Base-by-base conservation (phyloP, 2,888 invertebrate species). In the Morpho achilles region DNA sequence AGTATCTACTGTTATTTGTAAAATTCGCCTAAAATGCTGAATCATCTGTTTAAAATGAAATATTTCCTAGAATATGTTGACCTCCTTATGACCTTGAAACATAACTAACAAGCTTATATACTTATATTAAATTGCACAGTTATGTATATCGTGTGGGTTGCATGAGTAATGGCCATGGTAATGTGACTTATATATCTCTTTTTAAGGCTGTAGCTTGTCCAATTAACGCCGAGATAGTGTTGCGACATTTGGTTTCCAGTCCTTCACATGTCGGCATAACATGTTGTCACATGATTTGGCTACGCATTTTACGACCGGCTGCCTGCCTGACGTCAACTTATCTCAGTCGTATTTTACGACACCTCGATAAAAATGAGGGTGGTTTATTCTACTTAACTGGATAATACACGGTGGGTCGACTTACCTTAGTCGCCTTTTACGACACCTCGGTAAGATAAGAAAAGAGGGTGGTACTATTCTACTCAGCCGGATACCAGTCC, bases 121-220 rank as follows among this genome's bases (percentile, higher is more conserved):
- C 46, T 49, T 61, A 59, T 61, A 61, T 63, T 61, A 55, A 55
- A 59, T 63, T 63, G 61, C 63, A 54, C 58, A 49, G 56, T 51
- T 57, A 53, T 55, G 50, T 58, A 53, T 59, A 71, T 67, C 56
- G 75, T 71, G 78, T 79, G 71, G 74, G 78, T 68, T 66, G 74
- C 66, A 69, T 78, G 76, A 75, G 70, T 74, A 76, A 79, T 79
- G 71, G 59, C 69, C 64, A 67, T 71, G 67, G 71, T 65, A 58
- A 55, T 32, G 57, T 54, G 51, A 61, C 61, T 65, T 68, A 67
- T 66, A 67, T 69, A 66, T 68, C 66, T 66, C 64, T 65, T 65
- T 64, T 64, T 56, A 67, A 61, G 66, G 62, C 62, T 67, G 75
- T 73, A 69, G 71, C 65, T 69, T 67, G 65, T 65, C 60, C 65